phyloP scores from a whole-genome alignment of 1,140 invertebrate genomes.

The Bombus confusus region DNA sequence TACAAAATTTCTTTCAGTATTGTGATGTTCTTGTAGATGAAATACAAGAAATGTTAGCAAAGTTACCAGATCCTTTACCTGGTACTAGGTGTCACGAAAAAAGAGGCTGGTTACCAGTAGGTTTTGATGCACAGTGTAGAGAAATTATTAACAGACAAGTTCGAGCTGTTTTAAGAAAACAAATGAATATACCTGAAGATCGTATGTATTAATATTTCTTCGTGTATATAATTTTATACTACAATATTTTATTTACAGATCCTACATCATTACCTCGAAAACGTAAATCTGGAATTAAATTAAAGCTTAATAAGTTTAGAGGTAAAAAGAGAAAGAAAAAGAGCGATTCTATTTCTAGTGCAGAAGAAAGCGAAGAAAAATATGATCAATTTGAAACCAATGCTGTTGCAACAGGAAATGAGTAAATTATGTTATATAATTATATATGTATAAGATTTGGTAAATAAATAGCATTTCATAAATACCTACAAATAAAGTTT shows the following conservation, averaged over 20 bases:
- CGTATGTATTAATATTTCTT: slow-evolving; percentile 69
- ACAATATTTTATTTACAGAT: slow-evolving; percentile 51
- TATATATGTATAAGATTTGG: background rate
- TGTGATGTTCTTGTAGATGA: slow-evolving; percentile 93
- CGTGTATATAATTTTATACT: background rate
- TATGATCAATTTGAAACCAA: background rate
- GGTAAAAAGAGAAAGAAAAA: slow-evolving; percentile 39
- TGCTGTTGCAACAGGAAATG: background rate
- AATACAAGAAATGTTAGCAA: slow-evolving; percentile 90
- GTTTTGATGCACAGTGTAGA: slow-evolving; percentile 86
- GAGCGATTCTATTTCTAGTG: background rate
- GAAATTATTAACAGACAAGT: slow-evolving; percentile 87
- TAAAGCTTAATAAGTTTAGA: slow-evolving; percentile 36
- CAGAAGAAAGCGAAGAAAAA: slow-evolving; percentile 20
- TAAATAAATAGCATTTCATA: background rate
- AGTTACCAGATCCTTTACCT: slow-evolving; percentile 85
- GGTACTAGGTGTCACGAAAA: slow-evolving; percentile 87
- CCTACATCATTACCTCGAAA: slow-evolving; percentile 59
- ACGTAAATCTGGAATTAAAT: slow-evolving; percentile 46
- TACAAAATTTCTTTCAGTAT: slow-evolving; percentile 83
- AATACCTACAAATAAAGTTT: slow-evolving; percentile 69
- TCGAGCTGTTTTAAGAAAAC: slow-evolving; percentile 83
- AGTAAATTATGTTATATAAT: background rate
- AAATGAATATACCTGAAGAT: slow-evolving; percentile 81
- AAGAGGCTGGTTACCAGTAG: slow-evolving; percentile 89